Evolutionary conservation across 37 sponge, comb jelly and placozoan genomes (phyloP).

Genomic region (Halisarca cf. caerulea): DNA sequence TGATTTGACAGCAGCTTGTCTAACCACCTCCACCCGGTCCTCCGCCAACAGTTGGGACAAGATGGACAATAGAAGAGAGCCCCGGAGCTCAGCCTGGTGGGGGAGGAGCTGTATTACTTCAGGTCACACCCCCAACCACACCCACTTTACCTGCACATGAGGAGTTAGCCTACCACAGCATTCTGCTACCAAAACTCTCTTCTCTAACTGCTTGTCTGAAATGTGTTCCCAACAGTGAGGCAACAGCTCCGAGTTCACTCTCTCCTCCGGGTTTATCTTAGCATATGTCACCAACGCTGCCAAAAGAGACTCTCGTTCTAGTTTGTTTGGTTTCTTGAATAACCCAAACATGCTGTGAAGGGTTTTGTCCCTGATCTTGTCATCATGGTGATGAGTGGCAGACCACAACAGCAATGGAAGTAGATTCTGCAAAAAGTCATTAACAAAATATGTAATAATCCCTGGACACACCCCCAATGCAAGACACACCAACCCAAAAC

Average conservation of each 20-base stretch:
- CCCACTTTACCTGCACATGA: slow-evolving; percentile 69
- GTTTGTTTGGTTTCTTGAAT: slow-evolving; percentile 74
- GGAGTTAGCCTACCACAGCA: slow-evolving; percentile 82
- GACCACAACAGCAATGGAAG: slow-evolving; percentile 83
- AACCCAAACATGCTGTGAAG: slow-evolving; percentile 85
- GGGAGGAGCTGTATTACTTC: neutral
- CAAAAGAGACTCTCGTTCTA: slow-evolving; percentile 68
- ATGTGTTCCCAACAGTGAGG: slow-evolving; percentile 96
- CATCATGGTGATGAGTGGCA: slow-evolving; percentile 63
- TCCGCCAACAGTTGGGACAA: slow-evolving; percentile 75
- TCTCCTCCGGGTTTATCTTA: slow-evolving; percentile 42
- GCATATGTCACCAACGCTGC: slow-evolving; percentile 87
- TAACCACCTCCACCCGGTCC: slow-evolving; percentile 80
- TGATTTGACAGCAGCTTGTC: slow-evolving; percentile 64
- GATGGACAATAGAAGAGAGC: slow-evolving; percentile 86
- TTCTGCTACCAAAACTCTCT: slow-evolving; percentile 85
- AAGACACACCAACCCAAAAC: too few species aligned
- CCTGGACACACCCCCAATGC: neutral
- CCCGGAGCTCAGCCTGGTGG: slow-evolving; percentile 69
- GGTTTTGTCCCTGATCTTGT: slow-evolving; percentile 64
- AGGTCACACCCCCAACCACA: neutral
- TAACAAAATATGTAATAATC: neutral
- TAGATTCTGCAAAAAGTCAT: slow-evolving; percentile 56
- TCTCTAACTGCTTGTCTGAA: slow-evolving; percentile 69
- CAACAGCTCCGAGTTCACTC: slow-evolving; percentile 81